A percentile compares a stretch with the other conserved stretches of the same genome.
These are phyloP conservation scores for Monochamus alternatus DNA, from an alignment of 2,888 invertebrate genomes.

Conservation along the genomic window DNA sequence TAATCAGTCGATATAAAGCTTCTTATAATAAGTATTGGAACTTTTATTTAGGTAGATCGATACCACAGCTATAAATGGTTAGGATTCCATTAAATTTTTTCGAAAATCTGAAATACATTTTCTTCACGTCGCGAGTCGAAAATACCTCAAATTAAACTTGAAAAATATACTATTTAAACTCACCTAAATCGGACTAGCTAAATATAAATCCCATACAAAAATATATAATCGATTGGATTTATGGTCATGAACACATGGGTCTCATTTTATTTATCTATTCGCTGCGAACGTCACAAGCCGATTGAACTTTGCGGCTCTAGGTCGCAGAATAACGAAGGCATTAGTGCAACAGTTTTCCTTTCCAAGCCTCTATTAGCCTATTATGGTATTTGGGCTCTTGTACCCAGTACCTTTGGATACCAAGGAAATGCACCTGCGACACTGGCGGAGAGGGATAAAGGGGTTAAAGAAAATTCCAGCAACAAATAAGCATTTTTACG, in stretches of 20 bases:
- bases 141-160: not conserved
- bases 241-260: conserved; percentile 18
- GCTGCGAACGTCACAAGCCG: conserved; percentile 13
- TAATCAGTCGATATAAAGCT: not conserved
- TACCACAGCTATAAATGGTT: not conserved
- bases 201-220: not conserved
- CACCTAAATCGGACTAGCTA: not conserved
- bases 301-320: conserved; percentile 16
- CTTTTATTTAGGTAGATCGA: not conserved
- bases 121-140: not conserved
- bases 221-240: conserved; percentile 3
- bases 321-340: conserved; percentile 30
- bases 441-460: conserved; percentile 2
- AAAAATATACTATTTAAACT: not conserved
- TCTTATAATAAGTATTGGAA: not conserved
- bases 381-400: conserved; percentile 61
- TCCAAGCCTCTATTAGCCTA: conserved; percentile 58
- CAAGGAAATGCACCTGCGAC: conserved; percentile 60
- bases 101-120: not conserved
- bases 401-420: conserved; percentile 62
- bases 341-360: conserved; percentile 43
- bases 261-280: not conserved
- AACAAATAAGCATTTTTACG: no score
- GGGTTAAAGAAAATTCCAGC: not conserved
- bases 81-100: not conserved